Conservation (phyloP, 2,113 vertebrate genomes). For the Pterocles gutturalis region DNA sequence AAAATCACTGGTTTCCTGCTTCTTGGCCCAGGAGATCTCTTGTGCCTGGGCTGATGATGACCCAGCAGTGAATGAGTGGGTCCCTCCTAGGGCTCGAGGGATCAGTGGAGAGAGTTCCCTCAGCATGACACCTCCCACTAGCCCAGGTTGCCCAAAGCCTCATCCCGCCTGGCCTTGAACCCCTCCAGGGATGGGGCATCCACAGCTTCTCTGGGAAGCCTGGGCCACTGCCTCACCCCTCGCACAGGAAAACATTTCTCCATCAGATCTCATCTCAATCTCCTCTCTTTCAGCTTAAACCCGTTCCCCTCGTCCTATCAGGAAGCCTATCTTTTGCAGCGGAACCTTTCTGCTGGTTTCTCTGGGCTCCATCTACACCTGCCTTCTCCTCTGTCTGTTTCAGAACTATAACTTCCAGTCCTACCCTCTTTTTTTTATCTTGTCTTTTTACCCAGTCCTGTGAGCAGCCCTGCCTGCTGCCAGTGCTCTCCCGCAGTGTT, state of each 20-base stretch:
- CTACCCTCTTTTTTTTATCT: not conserved
- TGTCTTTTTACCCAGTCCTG: not conserved
- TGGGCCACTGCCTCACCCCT: too few relatives aligned
- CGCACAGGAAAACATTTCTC: too few relatives aligned
- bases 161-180: too few relatives aligned
- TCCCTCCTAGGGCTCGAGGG: not conserved
- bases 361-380: not conserved
- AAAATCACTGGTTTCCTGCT: not conserved
- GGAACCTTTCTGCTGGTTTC: not conserved
- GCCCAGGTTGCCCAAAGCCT: too few relatives aligned
- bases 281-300: too few relatives aligned
- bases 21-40: not conserved
- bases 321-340: not conserved
- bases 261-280: too few relatives aligned
- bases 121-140: too few relatives aligned
- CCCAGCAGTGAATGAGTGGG: not conserved
- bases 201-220: too few relatives aligned
- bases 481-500: not conserved
- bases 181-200: too few relatives aligned
- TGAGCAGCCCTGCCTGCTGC: not conserved
- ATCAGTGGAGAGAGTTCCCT: not conserved
- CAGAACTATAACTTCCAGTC: not conserved
- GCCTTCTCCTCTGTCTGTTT: not conserved
- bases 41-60: not conserved
- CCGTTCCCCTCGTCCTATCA: too few relatives aligned